These are phyloP conservation scores for Montipora capricornis DNA, from an alignment of 64 coral and sea anemone species.

Conservation along the genomic window DNA sequence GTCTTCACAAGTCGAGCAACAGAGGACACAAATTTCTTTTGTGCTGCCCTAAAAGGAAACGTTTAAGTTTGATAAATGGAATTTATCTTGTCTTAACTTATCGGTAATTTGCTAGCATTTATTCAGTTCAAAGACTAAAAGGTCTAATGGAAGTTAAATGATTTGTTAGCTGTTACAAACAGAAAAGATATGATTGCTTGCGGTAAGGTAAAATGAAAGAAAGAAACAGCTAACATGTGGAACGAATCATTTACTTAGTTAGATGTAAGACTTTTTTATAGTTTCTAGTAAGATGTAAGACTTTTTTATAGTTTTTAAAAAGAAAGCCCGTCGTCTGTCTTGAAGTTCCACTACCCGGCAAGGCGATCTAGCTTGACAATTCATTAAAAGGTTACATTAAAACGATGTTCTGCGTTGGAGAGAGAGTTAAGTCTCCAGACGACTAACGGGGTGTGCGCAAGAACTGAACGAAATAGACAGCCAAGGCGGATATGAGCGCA, in stretches of 20 bases:
- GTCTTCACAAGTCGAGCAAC: background rate
- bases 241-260: too few species aligned
- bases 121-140: conserved; percentile 10
- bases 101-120: conserved; percentile 28
- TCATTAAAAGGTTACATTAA: background rate
- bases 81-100: conserved; percentile 29
- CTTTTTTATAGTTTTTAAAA: too few species aligned
- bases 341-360: background rate
- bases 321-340: too few species aligned
- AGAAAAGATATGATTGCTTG: background rate
- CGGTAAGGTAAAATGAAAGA: background rate
- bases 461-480: background rate
- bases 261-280: too few species aligned
- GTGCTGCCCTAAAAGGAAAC: conserved; percentile 2
- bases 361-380: background rate
- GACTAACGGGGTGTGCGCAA: background rate
- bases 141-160: background rate
- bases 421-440: background rate
- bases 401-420: background rate
- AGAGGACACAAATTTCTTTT: conserved; percentile 34
- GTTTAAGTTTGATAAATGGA: conserved; percentile 48
- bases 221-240: background rate
- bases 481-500: background rate
- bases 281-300: too few species aligned
- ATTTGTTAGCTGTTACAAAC: conserved; percentile 23